Evolutionary conservation across 2,113 vertebrate species (phyloP).

Genomic region (Macrotus californicus): DNA sequence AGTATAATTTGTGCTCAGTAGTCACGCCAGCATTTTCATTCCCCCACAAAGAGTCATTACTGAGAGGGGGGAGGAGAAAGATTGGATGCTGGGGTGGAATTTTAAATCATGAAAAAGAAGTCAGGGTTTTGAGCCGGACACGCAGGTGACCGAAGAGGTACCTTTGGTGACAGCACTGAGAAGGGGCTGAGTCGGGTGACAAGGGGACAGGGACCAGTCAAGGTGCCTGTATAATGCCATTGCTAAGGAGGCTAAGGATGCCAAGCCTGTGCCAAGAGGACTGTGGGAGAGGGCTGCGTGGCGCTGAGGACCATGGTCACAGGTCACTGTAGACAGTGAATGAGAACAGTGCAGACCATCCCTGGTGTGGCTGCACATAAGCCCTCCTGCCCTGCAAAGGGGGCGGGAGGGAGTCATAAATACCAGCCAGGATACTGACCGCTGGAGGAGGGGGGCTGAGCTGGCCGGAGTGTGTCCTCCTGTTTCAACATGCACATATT

Average conservation of each 20-base stretch:
- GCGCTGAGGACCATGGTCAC: rapidly evolving
- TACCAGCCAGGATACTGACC: rapidly evolving
- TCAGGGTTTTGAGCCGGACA: neutral
- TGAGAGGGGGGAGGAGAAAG: rapidly evolving
- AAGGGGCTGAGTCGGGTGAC: neutral
- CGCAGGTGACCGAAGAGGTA: rapidly evolving
- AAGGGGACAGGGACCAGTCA: rapidly evolving
- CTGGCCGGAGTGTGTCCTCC: neutral
- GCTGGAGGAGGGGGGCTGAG: neutral
- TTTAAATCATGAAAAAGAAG: neutral
- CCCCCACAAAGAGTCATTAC: neutral
- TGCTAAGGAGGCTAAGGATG: too few relatives aligned
- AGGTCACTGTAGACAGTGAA: neutral
- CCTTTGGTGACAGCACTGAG: neutral
- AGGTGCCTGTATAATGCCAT: neutral
- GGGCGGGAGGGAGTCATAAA: rapidly evolving
- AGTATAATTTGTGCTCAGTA: rapidly evolving
- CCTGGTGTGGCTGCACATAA: neutral
- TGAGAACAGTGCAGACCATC: neutral
- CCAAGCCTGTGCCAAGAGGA: neutral
- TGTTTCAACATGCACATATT: rapidly evolving
- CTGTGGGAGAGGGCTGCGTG: rapidly evolving
- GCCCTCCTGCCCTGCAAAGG: neutral
- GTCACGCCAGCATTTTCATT: too few relatives aligned
- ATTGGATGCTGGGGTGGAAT: rapidly evolving